Evolutionary conservation across 2,888 invertebrate genomes (phyloP).

Genomic region (Ochropacha duplaris): DNA sequence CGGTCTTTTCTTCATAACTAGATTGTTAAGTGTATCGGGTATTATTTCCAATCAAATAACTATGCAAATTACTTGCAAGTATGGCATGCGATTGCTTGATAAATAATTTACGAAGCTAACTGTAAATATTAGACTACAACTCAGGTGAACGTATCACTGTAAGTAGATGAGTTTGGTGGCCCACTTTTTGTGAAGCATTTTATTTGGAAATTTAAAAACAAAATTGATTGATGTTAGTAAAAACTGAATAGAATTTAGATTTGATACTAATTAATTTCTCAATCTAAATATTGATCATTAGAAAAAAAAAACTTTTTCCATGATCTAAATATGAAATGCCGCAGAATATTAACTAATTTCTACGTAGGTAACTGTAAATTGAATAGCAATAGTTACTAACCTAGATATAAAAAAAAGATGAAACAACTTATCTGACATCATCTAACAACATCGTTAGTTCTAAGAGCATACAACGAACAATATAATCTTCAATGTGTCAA

Average conservation of each 20-base stretch:
- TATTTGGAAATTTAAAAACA: background rate
- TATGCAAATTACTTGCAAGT: slow-evolving; percentile 37
- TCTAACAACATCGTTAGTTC: slow-evolving; percentile 16
- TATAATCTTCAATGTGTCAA: slow-evolving; percentile 13
- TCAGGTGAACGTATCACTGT: slow-evolving; percentile 32
- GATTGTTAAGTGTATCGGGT: slow-evolving; percentile 23
- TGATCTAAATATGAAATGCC: background rate
- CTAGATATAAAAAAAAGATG: background rate
- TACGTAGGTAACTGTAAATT: background rate
- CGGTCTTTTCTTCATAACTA: slow-evolving; percentile 27
- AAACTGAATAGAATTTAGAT: background rate
- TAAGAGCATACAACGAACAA: slow-evolving; percentile 8
- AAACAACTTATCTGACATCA: slow-evolving; percentile 17
- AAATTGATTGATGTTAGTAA: background rate
- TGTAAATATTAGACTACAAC: slow-evolving; percentile 46
- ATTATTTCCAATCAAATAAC: slow-evolving; percentile 34
- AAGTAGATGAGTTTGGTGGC: slow-evolving; percentile 31
- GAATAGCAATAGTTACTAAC: background rate
- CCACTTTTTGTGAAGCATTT: slow-evolving; percentile 24
- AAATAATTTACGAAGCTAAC: slow-evolving; percentile 54
- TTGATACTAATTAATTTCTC: background rate
- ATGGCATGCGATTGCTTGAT: slow-evolving; percentile 46
- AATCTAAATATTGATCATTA: background rate
- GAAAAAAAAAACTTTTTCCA: background rate
- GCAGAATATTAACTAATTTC: background rate